Conservation (phyloP, 2,113 vertebrate species). For the Spizaetus ornatus region DNA sequence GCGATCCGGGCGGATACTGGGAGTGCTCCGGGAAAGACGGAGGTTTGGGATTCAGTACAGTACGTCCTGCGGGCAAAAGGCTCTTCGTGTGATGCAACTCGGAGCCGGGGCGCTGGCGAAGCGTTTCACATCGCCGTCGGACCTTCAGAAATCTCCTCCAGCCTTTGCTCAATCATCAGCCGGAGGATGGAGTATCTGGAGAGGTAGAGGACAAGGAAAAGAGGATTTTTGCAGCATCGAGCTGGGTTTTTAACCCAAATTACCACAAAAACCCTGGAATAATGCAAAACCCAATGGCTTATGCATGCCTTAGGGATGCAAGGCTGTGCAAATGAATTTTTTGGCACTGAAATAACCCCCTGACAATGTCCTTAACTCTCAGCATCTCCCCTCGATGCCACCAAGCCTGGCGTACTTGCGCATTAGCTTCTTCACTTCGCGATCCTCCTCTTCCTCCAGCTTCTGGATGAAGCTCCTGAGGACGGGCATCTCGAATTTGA, state of each 20-base stretch:
- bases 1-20: rapidly evolving
- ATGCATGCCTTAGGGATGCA: rapidly evolving
- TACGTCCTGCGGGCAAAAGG: background rate
- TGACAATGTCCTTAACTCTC: background rate
- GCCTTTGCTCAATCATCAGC: constrained; percentile 85
- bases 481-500: constrained; percentile 98
- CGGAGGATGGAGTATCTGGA: constrained; percentile 81
- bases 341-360: rapidly evolving
- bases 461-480: constrained; percentile 95
- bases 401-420: constrained; percentile 69
- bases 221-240: background rate
- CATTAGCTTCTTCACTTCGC: constrained; percentile 91
- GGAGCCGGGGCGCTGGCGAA: rapidly evolving
- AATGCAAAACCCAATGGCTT: rapidly evolving
- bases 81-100: background rate
- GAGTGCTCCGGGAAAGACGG: rapidly evolving
- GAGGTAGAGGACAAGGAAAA: background rate
- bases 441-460: constrained; percentile 92
- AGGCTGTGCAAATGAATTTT: background rate
- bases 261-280: background rate
- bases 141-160: constrained; percentile 82
- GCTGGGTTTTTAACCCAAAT: background rate
- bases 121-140: constrained; percentile 54
- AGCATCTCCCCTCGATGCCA: rapidly evolving
- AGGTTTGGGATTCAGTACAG: background rate